Evolutionary conservation across 2,888 invertebrate genomes (phyloP).

Genomic region (Scaptomyza parva): DNA sequence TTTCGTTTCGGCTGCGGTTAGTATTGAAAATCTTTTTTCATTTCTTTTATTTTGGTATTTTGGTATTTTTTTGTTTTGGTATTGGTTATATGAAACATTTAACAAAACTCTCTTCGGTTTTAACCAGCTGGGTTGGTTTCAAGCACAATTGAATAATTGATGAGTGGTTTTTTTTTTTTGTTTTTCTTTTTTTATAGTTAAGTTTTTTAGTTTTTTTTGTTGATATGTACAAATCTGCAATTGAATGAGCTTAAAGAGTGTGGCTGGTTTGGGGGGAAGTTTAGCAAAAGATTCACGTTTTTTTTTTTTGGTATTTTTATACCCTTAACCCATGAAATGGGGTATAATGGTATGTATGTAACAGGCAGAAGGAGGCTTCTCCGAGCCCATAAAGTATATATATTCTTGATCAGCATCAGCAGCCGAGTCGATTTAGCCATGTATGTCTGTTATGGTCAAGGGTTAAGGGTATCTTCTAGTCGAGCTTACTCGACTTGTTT

Average conservation of each 20-base stretch:
- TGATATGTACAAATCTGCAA: conserved; percentile 72
- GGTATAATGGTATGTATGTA: no score
- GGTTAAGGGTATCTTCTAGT: no score
- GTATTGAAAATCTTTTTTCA: conserved; percentile 2
- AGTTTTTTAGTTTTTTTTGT: conserved; percentile 13
- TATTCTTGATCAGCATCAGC: no score
- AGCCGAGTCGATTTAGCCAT: no score
- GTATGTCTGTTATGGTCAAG: no score
- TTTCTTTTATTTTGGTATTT: no score
- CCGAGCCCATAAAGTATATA: no score
- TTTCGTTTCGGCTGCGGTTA: conserved; percentile 28
- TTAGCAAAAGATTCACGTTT: conserved; percentile 33
- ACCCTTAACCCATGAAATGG: no score
- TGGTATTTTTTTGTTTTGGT: conserved; percentile 4
- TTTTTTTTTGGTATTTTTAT: no score
- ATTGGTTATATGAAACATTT: conserved; percentile 15
- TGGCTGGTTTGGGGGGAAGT: background rate
- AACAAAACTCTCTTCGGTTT: conserved; percentile 25
- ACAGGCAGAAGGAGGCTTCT: no score
- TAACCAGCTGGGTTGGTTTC: conserved; percentile 15
- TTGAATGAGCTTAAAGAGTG: conserved; percentile 29
- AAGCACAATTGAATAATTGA: conserved; percentile 45
- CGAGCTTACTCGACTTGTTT: no score
- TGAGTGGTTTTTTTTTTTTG: conserved; percentile 11
- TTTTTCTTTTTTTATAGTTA: conserved; percentile 7